Evolutionary conservation across 2,113 vertebrate species (phyloP), one percentile per base, ranked within the genome.

Genomic region (Nanorana parkeri): DNA sequence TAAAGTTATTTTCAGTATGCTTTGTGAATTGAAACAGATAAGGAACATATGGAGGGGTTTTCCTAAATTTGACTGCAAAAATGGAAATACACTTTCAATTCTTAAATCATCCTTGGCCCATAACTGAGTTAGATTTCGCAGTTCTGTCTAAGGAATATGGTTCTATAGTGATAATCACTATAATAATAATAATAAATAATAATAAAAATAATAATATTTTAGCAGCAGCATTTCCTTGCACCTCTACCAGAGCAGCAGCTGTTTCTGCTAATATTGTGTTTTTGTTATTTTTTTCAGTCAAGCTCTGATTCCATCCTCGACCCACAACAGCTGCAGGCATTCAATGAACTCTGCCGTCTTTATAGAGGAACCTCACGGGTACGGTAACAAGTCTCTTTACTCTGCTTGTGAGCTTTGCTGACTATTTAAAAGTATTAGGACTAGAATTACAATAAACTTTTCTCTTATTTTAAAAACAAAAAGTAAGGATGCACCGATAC

Each of bases 311-410:
- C 92, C 2, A 84, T 86, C 2, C 78, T 99, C 89, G 96, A 98
- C 84, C 91, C 93, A 68, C 97, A 98, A 89, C 97, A 99, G 90
- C 92, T 94, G 54, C 97, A 97, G 80, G 96, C 97, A 10, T 98
- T 97, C 89, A 95, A 97, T 85, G 96, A 97, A 75, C 94, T 98
- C 28, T 95, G 96, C 71, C 94, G 85, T 65, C 91, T 98, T 19
- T 98, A 97, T 91, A 90, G 94, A 86, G 97, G 97, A 84, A 93
- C 95, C 2, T 97, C 97, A 65, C 90, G 96, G 87, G 97, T 99
- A 95, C 86, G 3, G 56, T 80, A 63, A 68, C 64, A 68, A 55
- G 47, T 67, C 61, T 41, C 55, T 58, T 79, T 52, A 52, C 17
- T 32, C 15, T 36, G 52, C 20, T 58, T 32, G 13, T 68, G 72